Percentiles rank a stretch among this genome's conserved stretches.
Conservation (phyloP, 2,888 invertebrate genomes). For the Ochropleura plecta region DNA sequence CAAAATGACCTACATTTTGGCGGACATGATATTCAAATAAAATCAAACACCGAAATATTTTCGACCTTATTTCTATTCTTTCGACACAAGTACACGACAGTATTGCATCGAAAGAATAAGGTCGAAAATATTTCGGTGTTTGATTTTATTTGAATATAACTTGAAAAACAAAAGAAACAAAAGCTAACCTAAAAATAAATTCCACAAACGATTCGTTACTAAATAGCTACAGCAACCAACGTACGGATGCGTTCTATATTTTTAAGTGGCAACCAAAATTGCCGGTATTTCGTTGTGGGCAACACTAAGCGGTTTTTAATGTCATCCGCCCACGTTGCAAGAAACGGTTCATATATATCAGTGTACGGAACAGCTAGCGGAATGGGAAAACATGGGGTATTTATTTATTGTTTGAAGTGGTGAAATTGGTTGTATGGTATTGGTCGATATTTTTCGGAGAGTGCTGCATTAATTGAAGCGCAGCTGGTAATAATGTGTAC, state of each 20-base stretch:
- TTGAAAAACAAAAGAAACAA: slow-evolving; percentile 23
- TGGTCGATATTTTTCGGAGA: slow-evolving; percentile 13
- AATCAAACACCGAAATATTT: no score
- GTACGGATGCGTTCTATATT: slow-evolving; percentile 66
- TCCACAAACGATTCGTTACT: slow-evolving; percentile 37
- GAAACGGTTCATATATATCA: slow-evolving; percentile 78
- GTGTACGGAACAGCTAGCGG: slow-evolving; percentile 65
- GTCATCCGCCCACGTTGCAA: slow-evolving; percentile 78
- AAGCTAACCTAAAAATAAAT: background rate
- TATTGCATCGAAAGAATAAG: no score
- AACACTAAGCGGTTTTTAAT: slow-evolving; percentile 87
- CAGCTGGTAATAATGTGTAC: background rate
- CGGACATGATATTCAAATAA: no score
- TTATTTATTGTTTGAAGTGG: slow-evolving; percentile 46
- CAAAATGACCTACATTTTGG: no score
- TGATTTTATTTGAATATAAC: no score
- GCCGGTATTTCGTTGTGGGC: slow-evolving; percentile 73
- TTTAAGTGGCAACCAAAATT: slow-evolving; percentile 71
- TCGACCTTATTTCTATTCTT: no score
- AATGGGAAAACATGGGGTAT: slow-evolving; percentile 63
- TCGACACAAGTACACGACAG: no score
- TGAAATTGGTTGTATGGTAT: slow-evolving; percentile 20
- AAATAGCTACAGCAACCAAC: slow-evolving; percentile 44
- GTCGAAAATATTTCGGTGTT: no score
- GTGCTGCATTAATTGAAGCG: background rate